Evolutionary conservation across 2,797 vertebrate species (phyloP), one percentile per base, ranked within the genome.

Genomic region (Alcedo atthis): DNA sequence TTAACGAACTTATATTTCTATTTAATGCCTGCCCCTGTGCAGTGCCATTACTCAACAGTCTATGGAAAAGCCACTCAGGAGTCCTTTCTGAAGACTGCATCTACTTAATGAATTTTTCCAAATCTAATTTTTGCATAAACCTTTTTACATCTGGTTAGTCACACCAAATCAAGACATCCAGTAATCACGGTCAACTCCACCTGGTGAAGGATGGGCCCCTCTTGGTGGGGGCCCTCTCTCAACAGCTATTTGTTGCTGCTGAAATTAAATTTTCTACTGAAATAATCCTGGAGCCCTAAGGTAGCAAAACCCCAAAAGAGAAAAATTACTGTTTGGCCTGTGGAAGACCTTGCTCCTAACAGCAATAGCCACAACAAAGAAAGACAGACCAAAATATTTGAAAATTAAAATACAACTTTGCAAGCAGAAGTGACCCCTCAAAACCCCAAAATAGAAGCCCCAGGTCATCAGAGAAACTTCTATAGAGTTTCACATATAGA

Each of bases 201-300:
- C 45, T 64, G 61, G 21, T 0, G 10, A 85, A 79, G 26, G 10
- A 69, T 2, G 2, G 33, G 25, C 12, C 8, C 17, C 20, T 70
- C 43, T 81, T 0, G 0, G 6, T 74, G 73, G 14, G 15, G 14
- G 15, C 10, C 40, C 64, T 63, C 32, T 87, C 58, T 85, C 62
- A 58, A 68, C 32, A 59, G 26, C 10, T 61, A 55, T 82, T 82
- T 74, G 18, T 43, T 82, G 26, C 19, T 51, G 40, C 24, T 33
- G 20, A 95, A 92, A 80, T 78, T 64, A 75, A 69, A 74, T 80
- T 85, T 92, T 85, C 42, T 77, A 33, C 49, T 71, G 51, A 82
- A 93, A 87, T 55, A 75, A 87, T 71, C 21, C 67, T 45, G 40
- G 28, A 90, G 28, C n/a, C 57, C 30, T 68, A 67, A 67, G 40